A percentile compares a stretch with the other conserved stretches of the same genome.
Evolutionary conservation across 2,113 vertebrate genomes (phyloP).

Genomic region (Thinocorus orbignyianus): DNA sequence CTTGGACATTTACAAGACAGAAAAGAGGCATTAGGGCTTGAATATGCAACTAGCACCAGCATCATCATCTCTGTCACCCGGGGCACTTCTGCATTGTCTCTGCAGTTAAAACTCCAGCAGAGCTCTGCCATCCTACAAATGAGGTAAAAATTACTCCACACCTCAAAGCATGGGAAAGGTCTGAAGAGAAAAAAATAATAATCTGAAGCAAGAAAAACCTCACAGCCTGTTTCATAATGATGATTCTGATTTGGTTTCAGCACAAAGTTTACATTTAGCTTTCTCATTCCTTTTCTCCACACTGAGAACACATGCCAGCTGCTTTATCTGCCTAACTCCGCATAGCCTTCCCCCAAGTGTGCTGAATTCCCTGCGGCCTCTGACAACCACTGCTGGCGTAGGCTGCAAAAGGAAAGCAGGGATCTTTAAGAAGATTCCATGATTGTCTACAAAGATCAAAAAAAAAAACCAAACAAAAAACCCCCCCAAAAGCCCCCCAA

Average conservation of each 20-base stretch:
- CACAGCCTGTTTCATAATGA: background rate
- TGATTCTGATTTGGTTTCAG: background rate
- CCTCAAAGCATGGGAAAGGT: background rate
- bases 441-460: background rate
- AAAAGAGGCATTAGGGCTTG: background rate
- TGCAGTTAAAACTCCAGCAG: background rate
- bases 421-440: background rate
- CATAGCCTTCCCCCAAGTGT: background rate
- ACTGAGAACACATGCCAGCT: background rate
- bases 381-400: fast-evolving
- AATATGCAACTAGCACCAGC: background rate
- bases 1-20: background rate
- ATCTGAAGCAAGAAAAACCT: background rate
- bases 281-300: background rate
- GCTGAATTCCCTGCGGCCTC: background rate
- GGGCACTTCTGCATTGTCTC: background rate
- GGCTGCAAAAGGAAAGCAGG: background rate
- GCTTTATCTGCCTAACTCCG: background rate
- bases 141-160: background rate
- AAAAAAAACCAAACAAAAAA: no score
- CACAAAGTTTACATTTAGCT: background rate
- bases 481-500: no score
- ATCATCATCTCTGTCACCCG: background rate
- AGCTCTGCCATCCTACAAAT: background rate
- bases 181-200: background rate